phyloP scores from a whole-genome alignment of 2,797 vertebrate species.

The Ctenopoma multispine region DNA sequence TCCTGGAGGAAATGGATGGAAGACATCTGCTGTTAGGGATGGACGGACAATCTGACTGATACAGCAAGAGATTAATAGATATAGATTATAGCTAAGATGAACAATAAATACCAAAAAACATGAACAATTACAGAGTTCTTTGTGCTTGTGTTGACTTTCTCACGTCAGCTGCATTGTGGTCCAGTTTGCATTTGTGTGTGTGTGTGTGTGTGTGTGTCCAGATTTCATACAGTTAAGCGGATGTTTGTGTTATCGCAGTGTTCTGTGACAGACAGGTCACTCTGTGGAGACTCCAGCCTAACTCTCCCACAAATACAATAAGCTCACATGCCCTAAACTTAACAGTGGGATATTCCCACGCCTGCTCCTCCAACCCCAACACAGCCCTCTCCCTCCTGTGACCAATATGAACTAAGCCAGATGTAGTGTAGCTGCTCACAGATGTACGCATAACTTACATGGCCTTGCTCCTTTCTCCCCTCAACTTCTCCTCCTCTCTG shows the following conservation, averaged over 20 bases:
- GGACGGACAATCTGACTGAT: conserved; percentile 40
- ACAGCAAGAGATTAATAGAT: conserved; percentile 53
- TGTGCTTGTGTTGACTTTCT: conserved; percentile 36
- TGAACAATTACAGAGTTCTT: conserved; percentile 44
- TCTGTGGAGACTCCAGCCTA: conserved; percentile 65
- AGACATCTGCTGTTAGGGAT: conserved; percentile 63
- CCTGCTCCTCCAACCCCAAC: conserved; percentile 47
- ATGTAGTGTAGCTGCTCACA: conserved; percentile 64
- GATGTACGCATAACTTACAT: conserved; percentile 46
- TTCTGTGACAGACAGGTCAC: conserved; percentile 77
- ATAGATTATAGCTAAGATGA: conserved; percentile 29
- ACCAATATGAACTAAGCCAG: conserved; percentile 76
- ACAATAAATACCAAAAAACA: conserved; percentile 39
- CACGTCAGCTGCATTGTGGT: conserved; percentile 11
- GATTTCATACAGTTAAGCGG: conserved; percentile 58
- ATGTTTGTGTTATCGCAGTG: conserved; percentile 79
- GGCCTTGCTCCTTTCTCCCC: neutral
- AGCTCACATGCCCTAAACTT: conserved; percentile 66
- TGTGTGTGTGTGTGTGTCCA: conserved; percentile 36
- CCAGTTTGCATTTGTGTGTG: conserved; percentile 4
- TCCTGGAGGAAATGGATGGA: conserved; percentile 69
- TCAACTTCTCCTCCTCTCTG: conserved; percentile 11
- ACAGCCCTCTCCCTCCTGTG: conserved; percentile 49
- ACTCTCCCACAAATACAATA: conserved; percentile 78
- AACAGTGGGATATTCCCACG: conserved; percentile 81